Evolutionary conservation across 2,113 vertebrate species (phyloP), one percentile per base, ranked within the genome.

Genomic region (Laterallus jamaicensis): DNA sequence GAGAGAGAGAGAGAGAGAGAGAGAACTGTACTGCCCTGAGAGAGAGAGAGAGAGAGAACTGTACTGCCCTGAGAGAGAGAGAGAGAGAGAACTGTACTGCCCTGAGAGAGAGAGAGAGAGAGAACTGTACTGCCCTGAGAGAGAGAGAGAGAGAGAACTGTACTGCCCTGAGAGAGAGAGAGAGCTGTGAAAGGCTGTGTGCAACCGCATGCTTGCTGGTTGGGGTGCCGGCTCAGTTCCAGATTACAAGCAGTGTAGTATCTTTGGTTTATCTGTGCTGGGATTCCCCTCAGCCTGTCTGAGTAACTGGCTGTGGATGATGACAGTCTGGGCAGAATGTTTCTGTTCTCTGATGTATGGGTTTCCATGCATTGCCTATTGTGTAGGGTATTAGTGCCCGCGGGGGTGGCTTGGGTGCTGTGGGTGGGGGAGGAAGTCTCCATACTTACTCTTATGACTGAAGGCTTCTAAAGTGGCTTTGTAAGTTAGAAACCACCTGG

Each of bases 271-370:
- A 11, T 60, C 77, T 79, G 39, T n/a, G 71, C 49, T 91, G 86
- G 86, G 81, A 40, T 66, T 91, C 14, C 66, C 82, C 63, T 58
- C 44, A 44, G 44, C 39, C 74, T 79, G 93, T 74, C 35, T 2
- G 0, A 59, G 64, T 59, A 60, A 49, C 79, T 80, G 0, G 0
- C 31, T 70, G 2, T 5, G 66, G 77, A 20, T 66, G 37, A 2
- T 24, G 9, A 24, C 47, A 31, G 64, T 62, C 16, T 74, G 59
- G 37, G 7, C 69, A 56, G 59, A 32, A 18, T 12, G 1, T n/a
- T 91, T 63, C 32, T 81, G 52, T 31, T 78, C 79, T 56, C 13
- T 26, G 0, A 28, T 28, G 32, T 15, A 2, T 10, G 31, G 35
- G 29, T 64, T 75, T 47, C 79, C 54, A 8, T 25, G 55, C 4